Evolutionary conservation across 2,888 invertebrate genomes (phyloP), one percentile per base, ranked within the genome.

Genomic region (Xanthia togata): DNA sequence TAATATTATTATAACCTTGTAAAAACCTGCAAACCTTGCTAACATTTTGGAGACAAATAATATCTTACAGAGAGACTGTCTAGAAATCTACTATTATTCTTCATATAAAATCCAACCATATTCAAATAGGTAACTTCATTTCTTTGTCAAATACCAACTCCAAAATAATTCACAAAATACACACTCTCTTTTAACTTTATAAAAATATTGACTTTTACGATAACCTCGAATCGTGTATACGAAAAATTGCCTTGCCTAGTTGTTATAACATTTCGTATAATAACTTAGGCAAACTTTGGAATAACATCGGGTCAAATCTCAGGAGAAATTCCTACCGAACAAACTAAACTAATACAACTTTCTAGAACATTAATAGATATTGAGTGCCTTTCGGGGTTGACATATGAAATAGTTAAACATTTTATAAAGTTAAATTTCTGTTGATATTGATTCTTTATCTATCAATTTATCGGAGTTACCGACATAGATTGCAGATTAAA

Each of bases 341-440:
- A 50, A 70, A 81, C 79, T 78, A 76, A 88, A 75, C 73, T 79
- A 87, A 89, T 89, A 85, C 55, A 83, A 87, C 77, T 85, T 85
- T 57, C n/a, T 23, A 76, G 47, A 73, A 77, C 59, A 82, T 83
- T 80, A 77, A 65, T 74, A 78, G 38, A 60, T 64, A 53, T 75
- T n/a, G 41, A 78, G 72, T 50, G n/a, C 57, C 60, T 76, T 78
- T 63, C 38, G 31, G 14, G 17, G 38, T 68, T 79, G 63, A 14
- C 35, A 3, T 50, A 23, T 9, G 38, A 79, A 59, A 64, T n/a
- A 31, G 14, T 81, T 41, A 9, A 79, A 35, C 2, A 35, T 57
- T 63, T 41, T 14, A 9, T 20, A n/a, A 63, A 55, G 38, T 35
- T 38, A 31, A 6, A 41, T 78, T 70, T 78, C 50, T 44, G 41